Percentiles rank a stretch among this genome's conserved stretches.
Conservation (phyloP, 2,113 vertebrate species). For the Syngnathus scovelli region DNA sequence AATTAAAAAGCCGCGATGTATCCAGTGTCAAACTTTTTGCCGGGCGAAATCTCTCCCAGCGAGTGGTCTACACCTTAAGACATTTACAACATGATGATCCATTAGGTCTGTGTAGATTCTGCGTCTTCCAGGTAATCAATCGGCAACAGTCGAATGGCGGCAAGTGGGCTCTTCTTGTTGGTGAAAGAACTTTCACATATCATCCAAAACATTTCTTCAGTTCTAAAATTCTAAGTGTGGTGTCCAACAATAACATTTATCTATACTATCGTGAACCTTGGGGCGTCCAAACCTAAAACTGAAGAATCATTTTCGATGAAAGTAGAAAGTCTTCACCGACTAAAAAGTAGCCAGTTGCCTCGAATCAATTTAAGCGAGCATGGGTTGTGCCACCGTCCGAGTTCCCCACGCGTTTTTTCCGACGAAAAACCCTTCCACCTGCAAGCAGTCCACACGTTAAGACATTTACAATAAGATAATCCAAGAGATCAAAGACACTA, state of each 20-base stretch:
- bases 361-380: no score
- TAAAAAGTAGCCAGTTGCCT: background rate
- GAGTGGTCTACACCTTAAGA: conserved; percentile 68
- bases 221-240: background rate
- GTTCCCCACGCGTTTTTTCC: conserved; percentile 60
- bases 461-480: conserved; percentile 69
- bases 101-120: conserved; percentile 23
- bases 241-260: background rate
- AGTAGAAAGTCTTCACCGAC: background rate
- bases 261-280: background rate
- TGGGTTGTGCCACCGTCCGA: background rate
- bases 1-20: conserved; percentile 46
- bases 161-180: background rate
- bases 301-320: background rate
- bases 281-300: background rate
- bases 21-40: conserved; percentile 77
- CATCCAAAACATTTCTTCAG: conserved; percentile 10
- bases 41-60: conserved; percentile 56
- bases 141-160: background rate
- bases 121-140: background rate
- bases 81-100: conserved; percentile 67
- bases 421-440: conserved; percentile 56
- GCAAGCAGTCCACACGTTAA: conserved; percentile 66
- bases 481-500: conserved; percentile 64
- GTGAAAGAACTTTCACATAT: background rate